A percentile compares a stretch with the other conserved stretches of the same genome.
These are phyloP conservation scores for Gallinago media DNA, from an alignment of 2,113 vertebrate species.

Conservation along the genomic window DNA sequence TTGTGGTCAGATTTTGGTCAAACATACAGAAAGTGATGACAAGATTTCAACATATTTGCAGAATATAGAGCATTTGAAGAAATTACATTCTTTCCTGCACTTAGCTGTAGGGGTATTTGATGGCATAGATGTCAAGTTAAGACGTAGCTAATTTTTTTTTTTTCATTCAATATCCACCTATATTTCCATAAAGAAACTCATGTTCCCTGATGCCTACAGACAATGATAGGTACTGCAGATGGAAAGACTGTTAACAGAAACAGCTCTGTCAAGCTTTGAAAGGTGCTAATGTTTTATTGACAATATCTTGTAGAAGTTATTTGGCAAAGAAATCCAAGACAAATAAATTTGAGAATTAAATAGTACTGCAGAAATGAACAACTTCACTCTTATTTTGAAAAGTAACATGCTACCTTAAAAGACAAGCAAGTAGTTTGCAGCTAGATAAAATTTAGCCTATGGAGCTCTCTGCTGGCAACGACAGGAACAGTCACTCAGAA, in stretches of 20 bases:
- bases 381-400: background rate
- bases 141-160: background rate
- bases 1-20: background rate
- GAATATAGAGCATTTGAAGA: background rate
- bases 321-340: background rate
- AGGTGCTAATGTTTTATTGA: background rate
- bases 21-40: background rate
- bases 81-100: background rate
- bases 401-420: background rate
- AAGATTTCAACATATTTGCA: background rate
- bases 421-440: background rate
- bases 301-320: background rate
- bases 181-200: background rate
- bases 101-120: background rate
- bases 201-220: background rate
- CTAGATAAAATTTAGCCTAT: background rate
- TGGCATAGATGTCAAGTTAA: background rate
- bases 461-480: conserved; percentile 58
- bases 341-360: background rate
- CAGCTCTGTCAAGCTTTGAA: background rate
- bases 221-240: background rate
- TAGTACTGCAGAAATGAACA: background rate
- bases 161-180: background rate
- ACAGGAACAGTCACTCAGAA: background rate
- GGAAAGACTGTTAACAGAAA: background rate